phyloP scores from a whole-genome alignment of 2,113 vertebrate genomes.

The Numida meleagris region DNA sequence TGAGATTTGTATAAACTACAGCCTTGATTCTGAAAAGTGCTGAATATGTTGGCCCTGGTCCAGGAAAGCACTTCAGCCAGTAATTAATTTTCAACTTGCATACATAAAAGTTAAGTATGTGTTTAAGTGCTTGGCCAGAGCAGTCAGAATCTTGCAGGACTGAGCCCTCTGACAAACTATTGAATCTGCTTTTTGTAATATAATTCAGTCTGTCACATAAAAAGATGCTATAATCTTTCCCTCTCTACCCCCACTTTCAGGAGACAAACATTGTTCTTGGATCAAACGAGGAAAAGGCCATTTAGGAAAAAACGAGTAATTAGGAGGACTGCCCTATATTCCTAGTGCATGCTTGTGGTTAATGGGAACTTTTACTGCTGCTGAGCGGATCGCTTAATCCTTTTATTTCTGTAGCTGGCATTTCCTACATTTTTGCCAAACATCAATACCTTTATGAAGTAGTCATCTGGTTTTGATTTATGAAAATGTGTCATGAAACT shows the following conservation, averaged over 20 bases:
- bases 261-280: slow-evolving; percentile 42
- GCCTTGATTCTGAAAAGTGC: background rate
- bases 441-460: slow-evolving; percentile 61
- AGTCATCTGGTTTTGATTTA: slow-evolving; percentile 72
- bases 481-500: slow-evolving; percentile 55
- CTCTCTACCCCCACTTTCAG: slow-evolving; percentile 24
- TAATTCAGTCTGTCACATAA: slow-evolving; percentile 39
- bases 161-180: slow-evolving; percentile 28
- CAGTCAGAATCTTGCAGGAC: slow-evolving; percentile 10
- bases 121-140: slow-evolving; percentile 41
- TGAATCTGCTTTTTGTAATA: slow-evolving; percentile 11
- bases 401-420: slow-evolving; percentile 67
- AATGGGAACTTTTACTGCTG: slow-evolving; percentile 56
- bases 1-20: background rate
- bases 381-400: slow-evolving; percentile 59
- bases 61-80: slow-evolving; percentile 61
- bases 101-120: slow-evolving; percentile 52
- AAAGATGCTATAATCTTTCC: slow-evolving; percentile 46
- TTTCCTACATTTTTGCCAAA: slow-evolving; percentile 61
- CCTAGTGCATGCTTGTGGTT: slow-evolving; percentile 42
- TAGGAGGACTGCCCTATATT: slow-evolving; percentile 19
- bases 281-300: background rate
- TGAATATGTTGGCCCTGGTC: slow-evolving; percentile 19
- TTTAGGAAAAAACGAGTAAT: slow-evolving; percentile 18
- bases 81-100: slow-evolving; percentile 62